Evolutionary conservation across 2,888 invertebrate species (phyloP), one percentile per base, ranked within the genome.

Genomic region (Drosophila mimetica): DNA sequence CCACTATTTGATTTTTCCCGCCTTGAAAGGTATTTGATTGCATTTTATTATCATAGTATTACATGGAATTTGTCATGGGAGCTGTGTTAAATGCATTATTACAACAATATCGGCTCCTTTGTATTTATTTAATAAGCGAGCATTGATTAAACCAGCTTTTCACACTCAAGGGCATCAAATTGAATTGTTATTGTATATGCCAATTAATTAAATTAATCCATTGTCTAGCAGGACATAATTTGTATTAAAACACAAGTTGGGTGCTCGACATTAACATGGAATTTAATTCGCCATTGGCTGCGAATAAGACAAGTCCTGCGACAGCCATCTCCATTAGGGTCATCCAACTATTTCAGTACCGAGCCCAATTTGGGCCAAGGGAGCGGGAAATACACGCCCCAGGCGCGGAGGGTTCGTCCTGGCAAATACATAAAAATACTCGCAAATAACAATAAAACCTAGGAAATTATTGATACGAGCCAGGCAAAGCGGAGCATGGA

Each of bases 401-500:
- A 11, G 28, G 37, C 39, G 20, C 42, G 37, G 37, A 22, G 42
- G 39, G 55, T 48, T 42, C 36, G 54, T 14, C 60, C 16, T 8
- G 58, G 59, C 42, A 75, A 76, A 87, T 74, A 79, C 84, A 83
- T 83, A 86, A 88, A 87, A 83, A 87, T 87, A 79, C 75, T 74
- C 69, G 74, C 86, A 86, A 84, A 85, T 88, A 86, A 85, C 88
- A 83, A 85, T 85, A 85, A 85, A 88, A 77, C 71, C 88, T 60
- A 73, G 72, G 44, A 86, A 86, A 80, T 88, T 86, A 88, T 85
- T 88, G 88, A 76, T 86, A 88, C 80, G 75, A 65, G n/a, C n/a
- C n/a, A n/a, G n/a, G n/a, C n/a, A n/a, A n/a, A n/a, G n/a, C n/a
- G n/a, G n/a, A n/a, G 77, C 61, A 86, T 76, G 81, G 75, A 86